Evolutionary conservation across 2,888 invertebrate genomes (phyloP).

Genomic region (Yponomeuta malinellus): DNA sequence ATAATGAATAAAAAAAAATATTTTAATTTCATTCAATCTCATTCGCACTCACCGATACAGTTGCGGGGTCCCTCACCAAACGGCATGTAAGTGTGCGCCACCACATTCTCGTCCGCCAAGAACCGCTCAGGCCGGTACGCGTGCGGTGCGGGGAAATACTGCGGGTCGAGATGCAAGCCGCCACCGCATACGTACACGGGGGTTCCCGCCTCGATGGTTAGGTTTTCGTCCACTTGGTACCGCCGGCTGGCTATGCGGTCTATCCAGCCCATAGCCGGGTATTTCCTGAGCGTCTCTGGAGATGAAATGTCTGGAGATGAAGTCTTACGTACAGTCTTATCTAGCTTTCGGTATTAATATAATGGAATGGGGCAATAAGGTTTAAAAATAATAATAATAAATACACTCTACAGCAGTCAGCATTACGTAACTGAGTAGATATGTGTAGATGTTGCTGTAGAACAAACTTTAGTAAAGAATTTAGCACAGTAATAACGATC

Average conservation of each 20-base stretch:
- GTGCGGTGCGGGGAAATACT: slow-evolving; percentile 21
- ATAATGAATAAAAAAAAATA: too few relatives aligned
- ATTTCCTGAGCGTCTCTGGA: slow-evolving; percentile 42
- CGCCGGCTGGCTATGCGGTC: slow-evolving; percentile 29
- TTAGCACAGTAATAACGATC: too few relatives aligned
- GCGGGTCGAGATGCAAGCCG: slow-evolving; percentile 24
- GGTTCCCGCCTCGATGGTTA: slow-evolving; percentile 39
- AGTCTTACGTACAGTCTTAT: neutral
- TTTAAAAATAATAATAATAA: too few relatives aligned
- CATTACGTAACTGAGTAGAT: neutral
- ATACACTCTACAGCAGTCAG: neutral
- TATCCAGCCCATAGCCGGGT: slow-evolving; percentile 36
- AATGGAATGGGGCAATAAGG: too few relatives aligned
- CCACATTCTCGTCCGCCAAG: slow-evolving; percentile 18
- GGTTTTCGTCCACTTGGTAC: slow-evolving; percentile 37
- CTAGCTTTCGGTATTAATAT: too few relatives aligned
- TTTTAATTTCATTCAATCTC: neutral
- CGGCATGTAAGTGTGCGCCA: slow-evolving; percentile 21
- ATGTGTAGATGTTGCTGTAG: too few relatives aligned
- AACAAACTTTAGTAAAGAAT: too few relatives aligned
- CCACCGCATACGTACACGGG: slow-evolving; percentile 38
- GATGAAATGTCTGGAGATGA: slow-evolving; percentile 31
- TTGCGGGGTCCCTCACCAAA: slow-evolving; percentile 24
- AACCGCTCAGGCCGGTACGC: slow-evolving; percentile 24
- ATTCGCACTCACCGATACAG: slow-evolving; percentile 20